phyloP scores from a whole-genome alignment of 2,888 invertebrate genomes.

The Agapostemon virescens region DNA sequence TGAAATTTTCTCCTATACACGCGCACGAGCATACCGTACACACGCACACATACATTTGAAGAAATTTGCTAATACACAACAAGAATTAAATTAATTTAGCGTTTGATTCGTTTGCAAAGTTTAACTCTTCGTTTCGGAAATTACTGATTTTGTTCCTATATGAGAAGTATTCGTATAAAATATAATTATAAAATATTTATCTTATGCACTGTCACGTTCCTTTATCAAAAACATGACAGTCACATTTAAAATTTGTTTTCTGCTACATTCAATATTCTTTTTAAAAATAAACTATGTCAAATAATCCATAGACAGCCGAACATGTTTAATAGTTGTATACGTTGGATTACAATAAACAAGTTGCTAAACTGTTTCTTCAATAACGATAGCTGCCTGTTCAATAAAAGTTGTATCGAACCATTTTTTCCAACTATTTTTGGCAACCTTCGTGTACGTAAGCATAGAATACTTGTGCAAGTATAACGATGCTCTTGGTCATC shows the following conservation, averaged over 20 bases:
- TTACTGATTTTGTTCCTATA: background rate
- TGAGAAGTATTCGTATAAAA: background rate
- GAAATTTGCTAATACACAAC: slow-evolving; percentile 32
- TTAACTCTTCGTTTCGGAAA: slow-evolving; percentile 37
- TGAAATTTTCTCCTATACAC: slow-evolving; percentile 14
- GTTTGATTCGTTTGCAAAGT: slow-evolving; percentile 31
- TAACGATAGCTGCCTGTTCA: background rate
- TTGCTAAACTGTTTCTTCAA: background rate
- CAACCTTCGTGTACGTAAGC: background rate
- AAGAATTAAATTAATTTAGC: slow-evolving; percentile 45
- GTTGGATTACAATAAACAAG: background rate
- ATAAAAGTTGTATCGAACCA: background rate
- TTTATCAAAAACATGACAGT: background rate
- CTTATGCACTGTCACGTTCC: background rate
- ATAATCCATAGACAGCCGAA: slow-evolving; percentile 1
- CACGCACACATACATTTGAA: slow-evolving; percentile 14
- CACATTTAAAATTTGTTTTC: background rate
- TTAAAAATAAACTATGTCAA: slow-evolving; percentile 9
- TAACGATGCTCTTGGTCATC: slow-evolving; percentile 4
- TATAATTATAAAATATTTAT: slow-evolving; percentile 3
- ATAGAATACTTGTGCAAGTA: slow-evolving; percentile 1
- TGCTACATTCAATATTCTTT: background rate
- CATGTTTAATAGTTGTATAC: background rate
- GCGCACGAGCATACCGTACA: background rate
- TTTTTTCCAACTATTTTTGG: background rate